phyloP scores from a whole-genome alignment of 2,113 vertebrate species.

The Lichenostomus cassidix region DNA sequence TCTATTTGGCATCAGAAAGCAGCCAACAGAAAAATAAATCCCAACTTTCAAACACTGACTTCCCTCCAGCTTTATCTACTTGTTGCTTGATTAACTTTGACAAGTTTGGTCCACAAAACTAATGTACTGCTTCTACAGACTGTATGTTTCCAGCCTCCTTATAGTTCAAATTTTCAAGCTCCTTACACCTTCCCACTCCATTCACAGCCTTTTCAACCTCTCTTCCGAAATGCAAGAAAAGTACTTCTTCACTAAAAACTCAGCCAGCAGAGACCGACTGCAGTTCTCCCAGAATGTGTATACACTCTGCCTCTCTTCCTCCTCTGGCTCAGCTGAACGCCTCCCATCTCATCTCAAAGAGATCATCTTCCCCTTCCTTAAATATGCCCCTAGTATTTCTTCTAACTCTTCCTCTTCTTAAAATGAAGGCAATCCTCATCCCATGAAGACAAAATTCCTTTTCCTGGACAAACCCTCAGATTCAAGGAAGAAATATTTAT shows the following conservation, averaged over 20 bases:
- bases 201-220: neutral
- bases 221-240: neutral
- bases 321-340: neutral
- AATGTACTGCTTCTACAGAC: neutral
- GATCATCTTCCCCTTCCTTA: neutral
- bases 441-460: neutral
- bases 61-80: neutral
- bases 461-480: neutral
- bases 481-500: neutral
- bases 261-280: neutral
- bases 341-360: neutral
- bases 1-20: neutral
- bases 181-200: constrained; percentile 14
- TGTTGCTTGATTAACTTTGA: neutral
- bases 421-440: neutral
- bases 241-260: neutral
- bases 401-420: neutral
- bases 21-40: neutral
- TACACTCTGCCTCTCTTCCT: neutral
- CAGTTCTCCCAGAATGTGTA: neutral
- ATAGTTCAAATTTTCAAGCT: neutral
- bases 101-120: neutral
- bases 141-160: neutral
- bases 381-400: neutral
- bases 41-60: neutral